A percentile compares a stretch with the other conserved stretches of the same genome.
These are phyloP conservation scores for Ctena decussata DNA, from an alignment of 2,888 invertebrate genomes.

Conservation along the genomic window DNA sequence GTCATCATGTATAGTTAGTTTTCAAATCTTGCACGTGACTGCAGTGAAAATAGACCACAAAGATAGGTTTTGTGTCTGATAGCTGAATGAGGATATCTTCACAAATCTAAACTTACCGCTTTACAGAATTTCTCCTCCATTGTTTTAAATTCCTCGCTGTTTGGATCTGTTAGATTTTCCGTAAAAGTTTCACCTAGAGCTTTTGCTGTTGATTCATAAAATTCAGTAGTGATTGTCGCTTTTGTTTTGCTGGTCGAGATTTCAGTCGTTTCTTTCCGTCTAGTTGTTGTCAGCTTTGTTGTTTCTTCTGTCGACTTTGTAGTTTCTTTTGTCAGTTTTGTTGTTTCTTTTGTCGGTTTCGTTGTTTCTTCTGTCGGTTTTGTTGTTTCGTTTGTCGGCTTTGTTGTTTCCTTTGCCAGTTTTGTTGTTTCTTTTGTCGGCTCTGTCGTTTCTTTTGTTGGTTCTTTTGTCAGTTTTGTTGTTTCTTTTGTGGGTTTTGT, in stretches of 20 bases:
- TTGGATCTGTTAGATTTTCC: conserved; percentile 46
- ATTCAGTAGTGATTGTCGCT: no score
- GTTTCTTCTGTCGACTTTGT: background rate
- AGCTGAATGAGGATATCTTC: no score
- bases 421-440: background rate
- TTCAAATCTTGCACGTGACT: no score
- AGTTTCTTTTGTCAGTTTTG: background rate
- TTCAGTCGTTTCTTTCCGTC: background rate
- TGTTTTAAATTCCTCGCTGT: conserved; percentile 46
- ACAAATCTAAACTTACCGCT: no score
- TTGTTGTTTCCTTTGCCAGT: background rate
- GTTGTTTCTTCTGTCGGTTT: background rate
- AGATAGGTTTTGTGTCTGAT: no score
- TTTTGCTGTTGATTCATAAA: conserved; percentile 41
- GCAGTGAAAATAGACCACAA: no score
- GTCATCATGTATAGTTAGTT: no score
- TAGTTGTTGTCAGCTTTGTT: background rate
- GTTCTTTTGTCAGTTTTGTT: background rate
- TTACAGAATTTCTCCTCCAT: conserved; percentile 61
- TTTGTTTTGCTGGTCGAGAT: no score
- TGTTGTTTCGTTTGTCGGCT: background rate
- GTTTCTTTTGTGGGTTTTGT: background rate
- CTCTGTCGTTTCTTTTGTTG: background rate
- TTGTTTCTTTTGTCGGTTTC: background rate
- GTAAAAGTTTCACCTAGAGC: conserved; percentile 32